Evolutionary conservation across 2,888 invertebrate genomes (phyloP), one percentile per base, ranked within the genome.

Genomic region (Plemyria rubiginata): DNA sequence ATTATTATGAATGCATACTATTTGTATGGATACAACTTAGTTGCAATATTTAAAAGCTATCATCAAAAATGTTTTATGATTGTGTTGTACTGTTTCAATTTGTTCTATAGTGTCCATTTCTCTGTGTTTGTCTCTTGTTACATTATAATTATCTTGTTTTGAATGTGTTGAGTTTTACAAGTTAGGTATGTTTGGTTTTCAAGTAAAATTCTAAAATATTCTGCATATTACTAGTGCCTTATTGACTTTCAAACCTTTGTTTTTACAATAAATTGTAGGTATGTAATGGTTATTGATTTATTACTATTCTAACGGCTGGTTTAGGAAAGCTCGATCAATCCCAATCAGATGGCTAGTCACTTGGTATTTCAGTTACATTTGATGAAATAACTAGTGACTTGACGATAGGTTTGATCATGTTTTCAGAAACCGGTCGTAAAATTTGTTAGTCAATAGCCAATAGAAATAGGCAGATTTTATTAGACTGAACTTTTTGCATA

Each of bases 401-500:
- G n/a, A n/a, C n/a, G n/a, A n/a, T n/a, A n/a, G n/a, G n/a, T n/a
- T n/a, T n/a, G n/a, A n/a, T n/a, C n/a, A n/a, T n/a, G n/a, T n/a
- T n/a, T n/a, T n/a, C n/a, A n/a, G n/a, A n/a, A n/a, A n/a, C n/a
- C n/a, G n/a, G n/a, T n/a, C n/a, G n/a, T n/a, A n/a, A 73, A 81
- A 72, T 80, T 85, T 88, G 87, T 78, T 70, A 85, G 87, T 88
- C 88, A 88, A 87, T 86, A 86, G 81, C 73, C 65, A 72, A 79
- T 68, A 62, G 59, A 75, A 84, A 85, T 86, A 86, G 62, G 87
- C 85, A 86, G 87, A 81, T 74, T 81, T 76, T 81, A 82, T 86
- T 90, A 88, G 89, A 89, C 90, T 90, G 90, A 90, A 83, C 78
- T 77, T 85, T 86, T 88, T 87, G 82, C 80, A 75, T 75, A 70